Evolutionary conservation across 2,113 vertebrate species (phyloP).

Genomic region (Spheniscus mendiculus): DNA sequence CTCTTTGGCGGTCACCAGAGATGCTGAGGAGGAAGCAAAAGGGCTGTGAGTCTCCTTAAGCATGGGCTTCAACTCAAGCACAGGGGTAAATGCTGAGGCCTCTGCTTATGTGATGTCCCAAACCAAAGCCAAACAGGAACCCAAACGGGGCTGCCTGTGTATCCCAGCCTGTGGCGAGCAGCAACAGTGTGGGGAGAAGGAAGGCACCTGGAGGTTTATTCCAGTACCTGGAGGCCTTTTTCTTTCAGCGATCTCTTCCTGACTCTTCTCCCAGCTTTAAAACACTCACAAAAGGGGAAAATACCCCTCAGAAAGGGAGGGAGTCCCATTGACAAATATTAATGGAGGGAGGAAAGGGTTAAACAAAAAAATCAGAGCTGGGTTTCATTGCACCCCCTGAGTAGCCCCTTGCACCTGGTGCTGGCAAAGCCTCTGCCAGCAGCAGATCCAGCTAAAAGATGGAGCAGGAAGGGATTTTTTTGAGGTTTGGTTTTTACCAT

Average conservation of each 20-base stretch:
- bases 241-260: background rate
- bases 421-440: background rate
- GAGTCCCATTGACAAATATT: background rate
- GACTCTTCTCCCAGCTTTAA: background rate
- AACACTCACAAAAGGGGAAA: background rate
- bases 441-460: background rate
- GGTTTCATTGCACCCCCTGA: background rate
- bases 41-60: background rate
- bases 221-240: background rate
- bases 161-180: background rate
- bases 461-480: background rate
- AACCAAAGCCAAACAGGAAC: background rate
- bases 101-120: background rate
- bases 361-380: background rate
- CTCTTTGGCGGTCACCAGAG: background rate
- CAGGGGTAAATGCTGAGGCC: background rate
- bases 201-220: background rate
- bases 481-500: background rate
- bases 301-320: background rate
- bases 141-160: background rate
- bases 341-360: background rate
- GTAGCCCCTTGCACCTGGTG: background rate
- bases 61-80: background rate
- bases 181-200: rapidly evolving
- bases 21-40: background rate